Evolutionary conservation across 2,797 vertebrate species (phyloP), one percentile per base, ranked within the genome.

Genomic region (Sternarchorhynchus goeldii): DNA sequence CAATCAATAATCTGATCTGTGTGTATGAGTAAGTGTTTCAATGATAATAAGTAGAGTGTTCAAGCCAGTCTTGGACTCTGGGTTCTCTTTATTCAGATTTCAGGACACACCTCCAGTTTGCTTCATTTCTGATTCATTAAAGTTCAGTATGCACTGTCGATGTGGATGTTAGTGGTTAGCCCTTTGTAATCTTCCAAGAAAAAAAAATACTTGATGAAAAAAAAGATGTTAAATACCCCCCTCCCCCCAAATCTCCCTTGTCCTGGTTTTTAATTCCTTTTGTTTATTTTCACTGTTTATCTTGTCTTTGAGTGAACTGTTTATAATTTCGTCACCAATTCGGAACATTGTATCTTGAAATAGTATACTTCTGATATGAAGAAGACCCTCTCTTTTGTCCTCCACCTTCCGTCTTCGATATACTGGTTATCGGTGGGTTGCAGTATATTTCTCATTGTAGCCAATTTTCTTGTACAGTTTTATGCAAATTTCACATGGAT

Each of bases 401-500:
- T 84, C 90, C 88, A 89, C 89, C 85, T 91, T 85, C 89, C 93
- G 89, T 93, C 90, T 90, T 88, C 85, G 87, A 90, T 88, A 89
- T 89, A 90, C 90, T 86, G 85, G 80, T 90, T 88, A 89, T 90
- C 89, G 92, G 91, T 91, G 88, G 88, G 87, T 93, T 92, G 90
- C 89, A 92, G 90, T 94, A 93, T 91, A 92, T 91, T 92, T 93
- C 92, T 92, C 85, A 88, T 93, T 92, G 92, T 92, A 93, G 90
- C 91, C 90, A 86, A 85, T 92, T 93, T 93, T 92, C 91, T 92
- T 94, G 88, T 92, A 88, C 90, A 94, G 91, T 92, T 87, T 93
- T 93, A 87, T 87, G 87, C 91, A 90, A 92, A 89, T 94, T 92
- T 93, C 83, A 89, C 93, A 91, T 95, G 92, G 92, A 91, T 93